phyloP scores from a whole-genome alignment of 2,888 invertebrate species.

The Coleophora flavipennella region DNA sequence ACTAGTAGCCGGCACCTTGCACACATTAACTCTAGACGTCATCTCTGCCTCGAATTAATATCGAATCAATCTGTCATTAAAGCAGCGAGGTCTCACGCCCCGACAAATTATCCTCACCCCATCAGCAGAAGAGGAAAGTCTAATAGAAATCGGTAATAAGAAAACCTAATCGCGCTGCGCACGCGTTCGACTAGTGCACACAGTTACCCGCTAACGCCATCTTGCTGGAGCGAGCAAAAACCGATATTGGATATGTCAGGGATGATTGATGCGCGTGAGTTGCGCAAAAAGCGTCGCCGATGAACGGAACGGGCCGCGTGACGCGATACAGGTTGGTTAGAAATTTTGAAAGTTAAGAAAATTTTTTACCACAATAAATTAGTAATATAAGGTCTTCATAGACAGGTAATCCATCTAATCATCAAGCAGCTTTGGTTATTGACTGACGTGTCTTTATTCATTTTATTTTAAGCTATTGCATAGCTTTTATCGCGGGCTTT shows the following conservation, averaged over 20 bases:
- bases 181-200: slow-evolving; percentile 25
- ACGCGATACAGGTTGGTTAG: slow-evolving; percentile 5
- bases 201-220: slow-evolving; percentile 30
- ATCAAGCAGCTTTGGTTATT: too few species aligned
- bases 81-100: slow-evolving; percentile 61
- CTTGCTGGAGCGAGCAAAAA: slow-evolving; percentile 56
- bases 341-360: too few species aligned
- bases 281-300: slow-evolving; percentile 48
- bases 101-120: slow-evolving; percentile 65
- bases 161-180: slow-evolving; percentile 59
- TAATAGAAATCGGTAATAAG: slow-evolving; percentile 70
- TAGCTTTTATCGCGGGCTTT: too few species aligned
- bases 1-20: slow-evolving; percentile 31
- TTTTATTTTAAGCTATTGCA: too few species aligned
- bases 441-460: too few species aligned
- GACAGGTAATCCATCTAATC: too few species aligned
- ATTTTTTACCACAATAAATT: too few species aligned
- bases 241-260: slow-evolving; percentile 70
- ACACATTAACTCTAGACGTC: slow-evolving; percentile 40
- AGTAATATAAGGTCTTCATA: too few species aligned
- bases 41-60: slow-evolving; percentile 60
- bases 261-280: slow-evolving; percentile 60
- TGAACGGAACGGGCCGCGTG: slow-evolving; percentile 54
- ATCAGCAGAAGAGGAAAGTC: slow-evolving; percentile 58
- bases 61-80: slow-evolving; percentile 68